Percentiles rank a stretch among this genome's conserved stretches.
phyloP scores from a whole-genome alignment of 2,888 invertebrate genomes.

The Agrilus mali region DNA sequence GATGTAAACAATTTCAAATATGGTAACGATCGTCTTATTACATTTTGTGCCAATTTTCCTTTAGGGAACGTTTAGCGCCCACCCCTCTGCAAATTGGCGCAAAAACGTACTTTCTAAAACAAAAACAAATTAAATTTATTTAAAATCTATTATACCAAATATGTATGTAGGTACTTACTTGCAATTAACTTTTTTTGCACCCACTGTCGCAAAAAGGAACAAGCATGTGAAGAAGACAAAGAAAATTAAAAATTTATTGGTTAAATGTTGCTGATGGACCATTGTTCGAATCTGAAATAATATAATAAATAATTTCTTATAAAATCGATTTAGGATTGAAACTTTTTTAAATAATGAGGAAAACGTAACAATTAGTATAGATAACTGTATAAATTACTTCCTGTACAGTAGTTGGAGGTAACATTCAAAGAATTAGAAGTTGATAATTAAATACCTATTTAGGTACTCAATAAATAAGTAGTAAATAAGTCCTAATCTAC shows the following conservation, averaged over 20 bases:
- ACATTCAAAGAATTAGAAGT: too few relatives aligned
- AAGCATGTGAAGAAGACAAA: slow-evolving; percentile 3
- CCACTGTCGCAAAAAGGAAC: slow-evolving; percentile 3
- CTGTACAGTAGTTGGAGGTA: too few relatives aligned
- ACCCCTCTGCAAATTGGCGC: slow-evolving; percentile 20
- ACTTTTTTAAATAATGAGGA: too few relatives aligned
- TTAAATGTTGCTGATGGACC: too few relatives aligned
- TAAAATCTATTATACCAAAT: background rate
- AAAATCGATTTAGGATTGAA: too few relatives aligned
- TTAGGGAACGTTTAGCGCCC: slow-evolving; percentile 14
- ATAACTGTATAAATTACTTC: too few relatives aligned
- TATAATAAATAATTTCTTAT: too few relatives aligned
- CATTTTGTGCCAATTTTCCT: slow-evolving; percentile 2
- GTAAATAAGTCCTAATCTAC: too few relatives aligned
- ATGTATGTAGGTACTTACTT: slow-evolving; percentile 7
- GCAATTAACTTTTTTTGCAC: slow-evolving; percentile 14
- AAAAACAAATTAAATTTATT: slow-evolving; percentile 6
- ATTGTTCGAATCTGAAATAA: too few relatives aligned
- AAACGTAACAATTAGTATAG: too few relatives aligned
- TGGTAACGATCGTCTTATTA: slow-evolving; percentile 7
- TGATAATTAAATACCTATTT: too few relatives aligned
- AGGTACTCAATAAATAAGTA: too few relatives aligned
- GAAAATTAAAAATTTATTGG: background rate
- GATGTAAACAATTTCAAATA: slow-evolving; percentile 5
- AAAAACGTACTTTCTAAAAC: slow-evolving; percentile 17